Conservation (phyloP, 2,113 vertebrate species). For the Balaeniceps rex region DNA sequence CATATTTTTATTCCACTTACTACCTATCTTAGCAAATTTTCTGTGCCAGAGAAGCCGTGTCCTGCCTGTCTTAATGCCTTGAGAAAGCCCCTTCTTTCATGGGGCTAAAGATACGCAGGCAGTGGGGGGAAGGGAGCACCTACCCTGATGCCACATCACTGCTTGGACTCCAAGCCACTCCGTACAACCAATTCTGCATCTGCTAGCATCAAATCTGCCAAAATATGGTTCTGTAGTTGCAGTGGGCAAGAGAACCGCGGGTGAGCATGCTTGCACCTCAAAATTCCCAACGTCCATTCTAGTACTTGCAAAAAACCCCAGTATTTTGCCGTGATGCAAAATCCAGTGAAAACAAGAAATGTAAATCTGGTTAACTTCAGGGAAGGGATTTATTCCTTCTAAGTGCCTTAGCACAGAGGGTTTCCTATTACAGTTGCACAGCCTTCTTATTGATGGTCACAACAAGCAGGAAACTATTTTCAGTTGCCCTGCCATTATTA, state of each 20-base stretch:
- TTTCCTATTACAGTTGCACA: neutral
- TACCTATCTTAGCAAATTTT: neutral
- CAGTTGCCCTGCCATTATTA: neutral
- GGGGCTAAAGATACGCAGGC: neutral
- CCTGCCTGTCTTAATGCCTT: neutral
- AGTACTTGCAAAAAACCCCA: neutral
- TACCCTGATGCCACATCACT: neutral
- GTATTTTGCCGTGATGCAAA: neutral
- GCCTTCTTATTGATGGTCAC: neutral
- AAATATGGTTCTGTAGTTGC: neutral
- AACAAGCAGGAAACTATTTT: conserved; percentile 1
- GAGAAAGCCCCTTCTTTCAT: neutral
- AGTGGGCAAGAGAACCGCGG: accelerated
- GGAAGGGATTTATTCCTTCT: neutral
- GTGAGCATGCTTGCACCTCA: neutral
- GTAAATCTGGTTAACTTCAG: neutral
- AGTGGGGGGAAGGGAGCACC: too few relatives aligned
- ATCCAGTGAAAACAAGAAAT: neutral
- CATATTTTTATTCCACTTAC: neutral
- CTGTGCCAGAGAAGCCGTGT: neutral
- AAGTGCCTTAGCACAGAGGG: neutral
- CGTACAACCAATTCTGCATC: neutral
- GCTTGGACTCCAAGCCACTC: neutral
- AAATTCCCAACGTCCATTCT: neutral
- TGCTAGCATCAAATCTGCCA: neutral